A percentile compares a stretch with the other conserved stretches of the same genome.
These are phyloP conservation scores for Siniperca undulata DNA, from an alignment of 2,797 vertebrate genomes.

Conservation along the genomic window DNA sequence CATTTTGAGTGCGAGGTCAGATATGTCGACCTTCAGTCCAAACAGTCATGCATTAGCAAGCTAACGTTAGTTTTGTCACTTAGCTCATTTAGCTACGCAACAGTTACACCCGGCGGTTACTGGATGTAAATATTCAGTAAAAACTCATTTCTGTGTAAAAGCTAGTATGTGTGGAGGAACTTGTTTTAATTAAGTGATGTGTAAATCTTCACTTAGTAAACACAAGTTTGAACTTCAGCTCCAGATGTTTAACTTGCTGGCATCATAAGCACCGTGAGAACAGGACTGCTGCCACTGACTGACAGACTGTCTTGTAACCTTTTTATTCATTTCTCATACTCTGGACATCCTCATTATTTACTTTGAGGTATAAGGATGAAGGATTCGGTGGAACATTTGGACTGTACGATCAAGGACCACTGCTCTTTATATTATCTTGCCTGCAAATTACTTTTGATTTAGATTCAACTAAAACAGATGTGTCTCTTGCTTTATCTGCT, in stretches of 20 bases:
- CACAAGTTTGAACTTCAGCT: neutral
- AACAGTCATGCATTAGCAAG: neutral
- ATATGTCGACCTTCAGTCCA: too few relatives aligned
- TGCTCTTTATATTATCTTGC: constrained; percentile 45
- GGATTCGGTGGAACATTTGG: constrained; percentile 14
- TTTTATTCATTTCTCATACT: constrained; percentile 29
- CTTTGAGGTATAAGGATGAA: constrained; percentile 21
- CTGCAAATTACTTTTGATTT: constrained; percentile 66
- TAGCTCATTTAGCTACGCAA: neutral
- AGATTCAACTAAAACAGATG: constrained; percentile 70
- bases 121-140: neutral
- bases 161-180: neutral
- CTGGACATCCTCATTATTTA: constrained; percentile 42
- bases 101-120: neutral
- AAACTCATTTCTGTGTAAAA: neutral
- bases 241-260: constrained; percentile 46
- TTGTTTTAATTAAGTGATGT: neutral
- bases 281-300: constrained; percentile 16
- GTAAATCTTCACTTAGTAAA: constrained; percentile 21
- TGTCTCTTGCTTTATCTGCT: constrained; percentile 55
- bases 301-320: constrained; percentile 31
- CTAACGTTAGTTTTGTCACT: neutral
- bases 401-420: constrained; percentile 25
- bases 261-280: neutral
- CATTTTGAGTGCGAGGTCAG: neutral